A percentile compares a stretch with the other conserved stretches of the same genome.
Evolutionary conservation across 1,140 invertebrate genomes (phyloP).

Genomic region (Drosophila tani): DNA sequence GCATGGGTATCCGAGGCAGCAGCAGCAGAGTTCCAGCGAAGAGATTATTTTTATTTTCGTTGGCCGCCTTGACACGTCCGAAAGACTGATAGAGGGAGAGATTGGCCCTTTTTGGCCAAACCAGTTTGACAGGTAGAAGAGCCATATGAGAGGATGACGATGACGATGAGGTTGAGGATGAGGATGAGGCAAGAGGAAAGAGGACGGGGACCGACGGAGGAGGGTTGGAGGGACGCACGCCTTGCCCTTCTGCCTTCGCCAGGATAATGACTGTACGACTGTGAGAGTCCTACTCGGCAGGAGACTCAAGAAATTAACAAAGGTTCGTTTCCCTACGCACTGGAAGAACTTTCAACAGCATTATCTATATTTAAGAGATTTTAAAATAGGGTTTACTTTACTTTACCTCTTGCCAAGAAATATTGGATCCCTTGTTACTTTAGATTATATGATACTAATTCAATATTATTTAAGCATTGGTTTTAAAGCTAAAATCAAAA

Average conservation of each 20-base stretch:
- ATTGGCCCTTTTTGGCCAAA: slow-evolving; percentile 72
- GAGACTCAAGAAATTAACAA: slow-evolving; percentile 43
- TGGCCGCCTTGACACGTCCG: slow-evolving; percentile 72
- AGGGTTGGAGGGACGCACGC: slow-evolving; percentile 57
- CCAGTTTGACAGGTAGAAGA: slow-evolving; percentile 75
- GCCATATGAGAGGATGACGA: slow-evolving; percentile 9
- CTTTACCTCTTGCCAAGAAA: no score
- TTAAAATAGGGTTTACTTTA: no score
- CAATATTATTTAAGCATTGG: no score
- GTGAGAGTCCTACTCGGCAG: slow-evolving; percentile 26
- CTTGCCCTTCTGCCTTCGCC: slow-evolving; percentile 45
- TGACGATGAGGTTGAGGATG: no score
- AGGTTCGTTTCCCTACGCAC: slow-evolving; percentile 29
- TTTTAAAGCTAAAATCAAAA: no score
- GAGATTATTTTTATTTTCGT: slow-evolving; percentile 75
- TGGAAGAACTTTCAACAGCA: not conserved
- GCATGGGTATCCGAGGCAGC: slow-evolving; percentile 2
- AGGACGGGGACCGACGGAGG: slow-evolving; percentile 6
- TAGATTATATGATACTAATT: not conserved
- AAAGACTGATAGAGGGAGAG: slow-evolving; percentile 57
- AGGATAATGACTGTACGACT: slow-evolving; percentile 78
- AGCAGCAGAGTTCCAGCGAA: slow-evolving; percentile 63
- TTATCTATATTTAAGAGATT: not conserved
- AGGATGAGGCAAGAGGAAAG: not conserved
- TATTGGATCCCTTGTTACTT: no score